These are phyloP conservation scores for Promerops cafer DNA, from an alignment of 2,113 vertebrate species.

Conservation along the genomic window DNA sequence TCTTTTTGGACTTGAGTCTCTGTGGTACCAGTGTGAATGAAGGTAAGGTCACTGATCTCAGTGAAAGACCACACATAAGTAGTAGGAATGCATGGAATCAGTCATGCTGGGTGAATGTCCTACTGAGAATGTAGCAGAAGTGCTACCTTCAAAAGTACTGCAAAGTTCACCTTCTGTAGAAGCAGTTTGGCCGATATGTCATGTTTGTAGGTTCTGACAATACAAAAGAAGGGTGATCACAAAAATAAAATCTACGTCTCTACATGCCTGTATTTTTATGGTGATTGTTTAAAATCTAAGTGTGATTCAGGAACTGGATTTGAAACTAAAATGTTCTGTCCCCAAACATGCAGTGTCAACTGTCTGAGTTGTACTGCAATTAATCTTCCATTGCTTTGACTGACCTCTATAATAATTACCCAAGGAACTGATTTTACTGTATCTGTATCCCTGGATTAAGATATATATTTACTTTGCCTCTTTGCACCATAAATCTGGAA, in stretches of 20 bases:
- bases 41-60: background rate
- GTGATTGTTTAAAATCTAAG: background rate
- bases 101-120: background rate
- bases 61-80: background rate
- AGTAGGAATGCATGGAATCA: background rate
- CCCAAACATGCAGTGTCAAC: background rate
- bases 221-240: background rate
- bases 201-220: background rate
- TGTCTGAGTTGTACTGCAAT: background rate
- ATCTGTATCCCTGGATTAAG: background rate
- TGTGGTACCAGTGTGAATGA: background rate
- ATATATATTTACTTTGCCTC: background rate
- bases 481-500: background rate
- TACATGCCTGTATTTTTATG: background rate
- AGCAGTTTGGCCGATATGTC: background rate
- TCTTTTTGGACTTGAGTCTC: background rate
- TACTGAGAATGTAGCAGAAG: background rate
- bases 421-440: background rate
- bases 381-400: background rate
- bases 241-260: background rate
- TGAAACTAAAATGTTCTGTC: background rate
- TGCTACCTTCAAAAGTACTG: background rate
- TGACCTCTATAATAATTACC: background rate
- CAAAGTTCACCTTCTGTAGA: background rate
- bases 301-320: background rate